These are phyloP conservation scores for Pelmatolapia mariae DNA, from an alignment of 2,113 vertebrate genomes.

Conservation along the genomic window DNA sequence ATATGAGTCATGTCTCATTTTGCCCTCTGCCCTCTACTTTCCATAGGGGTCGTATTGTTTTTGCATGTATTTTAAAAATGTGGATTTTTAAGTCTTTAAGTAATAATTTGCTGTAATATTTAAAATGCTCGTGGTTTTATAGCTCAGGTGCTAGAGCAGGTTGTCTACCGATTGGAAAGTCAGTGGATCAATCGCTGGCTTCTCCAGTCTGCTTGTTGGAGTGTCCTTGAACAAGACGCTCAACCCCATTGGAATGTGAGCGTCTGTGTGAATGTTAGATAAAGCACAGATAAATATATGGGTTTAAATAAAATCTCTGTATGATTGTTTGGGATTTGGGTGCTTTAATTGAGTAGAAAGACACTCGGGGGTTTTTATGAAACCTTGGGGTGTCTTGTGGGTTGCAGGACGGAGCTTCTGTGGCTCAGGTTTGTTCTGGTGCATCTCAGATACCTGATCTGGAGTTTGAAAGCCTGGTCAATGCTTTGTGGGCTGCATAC, in stretches of 20 bases:
- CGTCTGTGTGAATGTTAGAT: background rate
- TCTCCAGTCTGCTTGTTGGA: background rate
- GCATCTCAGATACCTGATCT: background rate
- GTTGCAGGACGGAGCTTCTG: background rate
- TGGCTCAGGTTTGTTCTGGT: background rate
- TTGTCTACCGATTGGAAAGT: background rate
- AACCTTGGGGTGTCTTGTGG: background rate
- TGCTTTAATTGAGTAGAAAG: background rate
- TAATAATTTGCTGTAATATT: background rate
- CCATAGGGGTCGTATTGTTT: background rate
- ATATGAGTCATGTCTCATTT: conserved; percentile 4
- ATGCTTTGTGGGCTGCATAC: background rate
- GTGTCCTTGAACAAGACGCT: background rate
- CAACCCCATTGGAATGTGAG: accelerated
- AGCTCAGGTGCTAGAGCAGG: background rate
- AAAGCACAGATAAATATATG: background rate
- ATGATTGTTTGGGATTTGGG: background rate
- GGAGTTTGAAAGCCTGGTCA: background rate
- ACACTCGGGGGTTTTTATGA: background rate
- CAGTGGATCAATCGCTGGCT: background rate
- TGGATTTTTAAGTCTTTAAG: background rate
- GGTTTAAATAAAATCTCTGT: accelerated
- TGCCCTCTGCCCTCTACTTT: background rate
- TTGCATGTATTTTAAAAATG: background rate
- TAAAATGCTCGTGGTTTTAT: background rate